Percentiles rank a stretch among this genome's conserved stretches.
Conservation (phyloP, 1,140 invertebrate genomes). For the Theocolax elegans region DNA sequence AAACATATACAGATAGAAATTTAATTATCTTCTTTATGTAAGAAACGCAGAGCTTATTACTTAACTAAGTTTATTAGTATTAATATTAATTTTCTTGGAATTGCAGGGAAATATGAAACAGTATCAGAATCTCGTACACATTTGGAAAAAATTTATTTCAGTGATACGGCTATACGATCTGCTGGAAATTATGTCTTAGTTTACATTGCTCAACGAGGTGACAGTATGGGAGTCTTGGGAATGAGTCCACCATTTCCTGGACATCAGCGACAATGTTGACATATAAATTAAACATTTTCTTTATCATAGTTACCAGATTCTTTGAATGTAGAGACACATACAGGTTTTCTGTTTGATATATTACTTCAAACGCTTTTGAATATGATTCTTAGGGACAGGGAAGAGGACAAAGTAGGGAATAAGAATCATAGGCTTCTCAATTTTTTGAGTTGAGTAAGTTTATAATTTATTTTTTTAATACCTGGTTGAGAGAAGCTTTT, state of each 20-base stretch:
- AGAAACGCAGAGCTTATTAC: no score
- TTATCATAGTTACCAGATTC: constrained; percentile 19
- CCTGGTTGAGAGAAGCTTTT: constrained; percentile 42
- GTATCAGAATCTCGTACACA: constrained; percentile 1
- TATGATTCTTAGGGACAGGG: background rate
- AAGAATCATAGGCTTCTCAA: background rate
- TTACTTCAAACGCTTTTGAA: constrained; percentile 8
- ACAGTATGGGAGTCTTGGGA: constrained; percentile 72
- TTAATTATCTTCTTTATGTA: no score
- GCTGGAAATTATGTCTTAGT: constrained; percentile 78
- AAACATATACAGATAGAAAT: no score
- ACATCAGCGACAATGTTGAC: constrained; percentile 46
- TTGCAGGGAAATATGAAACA: constrained; percentile 38
- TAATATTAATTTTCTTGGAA: no score
- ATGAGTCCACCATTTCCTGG: constrained; percentile 68
- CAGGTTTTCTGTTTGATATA: background rate
- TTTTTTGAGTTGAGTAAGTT: constrained; percentile 24
- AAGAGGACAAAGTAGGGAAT: background rate
- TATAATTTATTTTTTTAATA: constrained; percentile 50
- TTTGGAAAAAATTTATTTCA: constrained; percentile 42
- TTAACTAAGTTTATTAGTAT: no score
- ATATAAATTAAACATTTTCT: constrained; percentile 18
- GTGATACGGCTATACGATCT: constrained; percentile 71
- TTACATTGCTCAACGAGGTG: constrained; percentile 78
- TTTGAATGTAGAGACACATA: background rate